These are phyloP conservation scores for Cheilosia grossa DNA, from an alignment of 2,888 invertebrate species.

Conservation along the genomic window DNA sequence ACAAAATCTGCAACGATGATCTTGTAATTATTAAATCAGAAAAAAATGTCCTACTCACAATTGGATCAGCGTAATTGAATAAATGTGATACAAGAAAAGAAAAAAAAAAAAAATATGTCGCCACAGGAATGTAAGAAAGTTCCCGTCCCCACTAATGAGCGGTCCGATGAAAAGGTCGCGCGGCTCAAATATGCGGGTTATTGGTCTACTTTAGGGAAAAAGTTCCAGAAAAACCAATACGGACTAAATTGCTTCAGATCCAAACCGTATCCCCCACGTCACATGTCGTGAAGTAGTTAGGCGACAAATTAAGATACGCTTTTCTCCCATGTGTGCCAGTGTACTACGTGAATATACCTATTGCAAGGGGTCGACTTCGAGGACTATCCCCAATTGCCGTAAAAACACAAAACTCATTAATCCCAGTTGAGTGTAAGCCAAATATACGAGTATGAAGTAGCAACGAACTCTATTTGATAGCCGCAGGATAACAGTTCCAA, in stretches of 20 bases:
- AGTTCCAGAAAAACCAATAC: background rate
- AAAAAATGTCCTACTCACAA: background rate
- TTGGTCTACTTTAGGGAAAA: conserved; percentile 10
- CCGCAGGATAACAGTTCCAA: conserved; percentile 31
- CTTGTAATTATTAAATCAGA: conserved; percentile 49
- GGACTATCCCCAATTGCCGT: conserved; percentile 13
- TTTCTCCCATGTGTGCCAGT: background rate
- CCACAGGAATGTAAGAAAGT: conserved; percentile 29
- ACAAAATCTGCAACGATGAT: conserved; percentile 14
- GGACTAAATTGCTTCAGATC: background rate
- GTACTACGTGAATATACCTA: background rate
- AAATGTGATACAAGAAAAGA: background rate
- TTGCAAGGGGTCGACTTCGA: conserved; percentile 12
- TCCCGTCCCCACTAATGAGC: background rate
- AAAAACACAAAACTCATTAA: conserved; percentile 37
- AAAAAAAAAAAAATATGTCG: background rate
- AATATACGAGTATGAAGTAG: conserved; percentile 2
- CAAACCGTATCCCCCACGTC: background rate
- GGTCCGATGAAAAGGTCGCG: background rate
- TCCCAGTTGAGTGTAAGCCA: conserved; percentile 35
- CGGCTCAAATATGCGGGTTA: conserved; percentile 2
- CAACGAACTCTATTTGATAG: conserved; percentile 36
- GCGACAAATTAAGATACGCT: background rate
- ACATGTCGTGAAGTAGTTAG: conserved; percentile 23
- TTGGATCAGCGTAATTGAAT: conserved; percentile 20